Conservation (phyloP, 2,113 vertebrate species). For the Leptobrachium leishanense region DNA sequence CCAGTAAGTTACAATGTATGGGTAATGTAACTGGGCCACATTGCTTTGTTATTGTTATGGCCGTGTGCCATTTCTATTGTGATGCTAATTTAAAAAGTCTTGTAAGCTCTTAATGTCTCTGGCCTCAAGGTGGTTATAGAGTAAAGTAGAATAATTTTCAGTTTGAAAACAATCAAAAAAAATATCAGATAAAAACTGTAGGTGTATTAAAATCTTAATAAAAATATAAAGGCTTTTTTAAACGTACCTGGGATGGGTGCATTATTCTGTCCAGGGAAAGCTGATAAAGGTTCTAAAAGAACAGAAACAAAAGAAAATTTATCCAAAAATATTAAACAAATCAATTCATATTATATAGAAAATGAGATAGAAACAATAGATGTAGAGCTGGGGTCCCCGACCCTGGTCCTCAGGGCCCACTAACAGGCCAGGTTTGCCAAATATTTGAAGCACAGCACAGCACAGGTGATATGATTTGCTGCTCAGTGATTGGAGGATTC, state of each 20-base stretch:
- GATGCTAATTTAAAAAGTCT: not conserved
- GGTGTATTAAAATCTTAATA: not conserved
- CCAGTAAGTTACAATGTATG: not conserved
- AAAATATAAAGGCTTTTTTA: not conserved
- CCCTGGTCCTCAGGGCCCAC: too few relatives aligned
- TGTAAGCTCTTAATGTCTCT: not conserved
- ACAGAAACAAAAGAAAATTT: conserved; percentile 28
- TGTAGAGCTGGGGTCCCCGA: too few relatives aligned
- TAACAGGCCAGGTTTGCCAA: too few relatives aligned
- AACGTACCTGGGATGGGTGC: conserved; percentile 76
- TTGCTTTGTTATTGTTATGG: too few relatives aligned
- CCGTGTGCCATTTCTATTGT: not conserved
- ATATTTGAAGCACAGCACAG: too few relatives aligned
- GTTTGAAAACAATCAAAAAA: not conserved
- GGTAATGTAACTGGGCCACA: not conserved
- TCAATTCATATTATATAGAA: too few relatives aligned
- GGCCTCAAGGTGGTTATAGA: not conserved
- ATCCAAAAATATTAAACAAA: too few relatives aligned
- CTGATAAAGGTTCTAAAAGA: conserved; percentile 85
- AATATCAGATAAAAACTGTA: not conserved
- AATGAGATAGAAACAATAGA: too few relatives aligned
- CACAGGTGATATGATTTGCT: too few relatives aligned
- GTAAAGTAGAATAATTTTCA: not conserved
- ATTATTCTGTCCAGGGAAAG: conserved; percentile 84
- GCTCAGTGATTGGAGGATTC: too few relatives aligned